Conservation (phyloP, 2,113 vertebrate genomes). For the Mobula hypostoma region DNA sequence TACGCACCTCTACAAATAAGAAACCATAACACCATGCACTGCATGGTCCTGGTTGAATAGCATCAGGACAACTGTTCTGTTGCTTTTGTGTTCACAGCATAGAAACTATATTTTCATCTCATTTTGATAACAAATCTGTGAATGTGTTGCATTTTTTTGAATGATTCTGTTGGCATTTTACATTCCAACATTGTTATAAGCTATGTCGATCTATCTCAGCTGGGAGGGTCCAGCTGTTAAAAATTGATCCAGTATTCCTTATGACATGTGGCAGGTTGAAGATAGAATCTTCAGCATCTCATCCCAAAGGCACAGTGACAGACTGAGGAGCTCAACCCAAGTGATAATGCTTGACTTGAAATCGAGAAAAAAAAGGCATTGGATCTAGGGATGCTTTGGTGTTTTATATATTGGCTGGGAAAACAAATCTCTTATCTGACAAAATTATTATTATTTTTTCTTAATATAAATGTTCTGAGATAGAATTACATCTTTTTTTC, state of each 20-base stretch:
- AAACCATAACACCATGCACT: constrained; percentile 65
- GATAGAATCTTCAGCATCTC: constrained; percentile 10
- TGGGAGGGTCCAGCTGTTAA: background rate
- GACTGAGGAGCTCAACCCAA: background rate
- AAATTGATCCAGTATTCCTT: background rate
- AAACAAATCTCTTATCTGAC: constrained; percentile 68
- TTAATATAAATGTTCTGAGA: constrained; percentile 60
- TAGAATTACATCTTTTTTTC: constrained; percentile 55
- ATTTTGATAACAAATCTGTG: constrained; percentile 4
- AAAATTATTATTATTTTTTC: constrained; percentile 57
- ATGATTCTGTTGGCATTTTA: background rate
- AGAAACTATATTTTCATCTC: background rate
- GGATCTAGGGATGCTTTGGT: constrained; percentile 56
- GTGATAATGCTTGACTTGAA: constrained; percentile 1
- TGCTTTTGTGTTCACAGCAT: constrained; percentile 5
- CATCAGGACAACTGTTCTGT: background rate
- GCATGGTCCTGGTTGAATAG: constrained; percentile 63
- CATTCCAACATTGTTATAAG: constrained; percentile 1
- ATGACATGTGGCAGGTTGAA: background rate
- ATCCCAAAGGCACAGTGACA: background rate
- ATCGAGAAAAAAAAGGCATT: constrained; percentile 27
- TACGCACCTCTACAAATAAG: constrained; percentile 39
- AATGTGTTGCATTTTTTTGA: background rate
- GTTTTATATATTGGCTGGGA: constrained; percentile 50
- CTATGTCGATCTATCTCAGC: background rate